Evolutionary conservation across 2,888 invertebrate genomes (phyloP), one percentile per base, ranked within the genome.

Genomic region (Idaea straminata): DNA sequence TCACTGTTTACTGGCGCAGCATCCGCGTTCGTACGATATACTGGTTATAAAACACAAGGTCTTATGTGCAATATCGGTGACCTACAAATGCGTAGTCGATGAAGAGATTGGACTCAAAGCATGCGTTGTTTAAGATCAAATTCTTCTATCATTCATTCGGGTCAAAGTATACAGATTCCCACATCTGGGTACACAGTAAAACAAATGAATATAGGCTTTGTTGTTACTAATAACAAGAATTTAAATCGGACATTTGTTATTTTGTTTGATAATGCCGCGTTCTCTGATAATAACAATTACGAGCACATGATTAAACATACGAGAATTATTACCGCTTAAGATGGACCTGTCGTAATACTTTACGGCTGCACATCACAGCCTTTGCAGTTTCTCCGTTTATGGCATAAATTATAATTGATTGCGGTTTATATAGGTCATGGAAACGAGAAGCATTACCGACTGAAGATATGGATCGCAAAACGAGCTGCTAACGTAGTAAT

Each of bases 211-310:
- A 76, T 82, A 77, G 77, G 75, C 84, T 83, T 83, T 89, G 78
- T 79, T 76, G 69, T 74, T n/a, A 68, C 70, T 72, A 69, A 76
- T 65, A 61, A 74, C 80, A 86, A 83, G 83, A 77, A 76, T 75
- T 82, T 76, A 79, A 83, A 79, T 86, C 77, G 80, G 73, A 72
- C 75, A 73, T 79, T 74, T 74, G 69, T 68, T 65, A 69, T 76
- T 79, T 74, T 76, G 84, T 90, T 91, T 91, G 86, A 89, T 84
- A 83, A 74, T 67, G 76, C 89, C 91, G 89, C 88, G 67, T 66
- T 73, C 72, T 73, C 76, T 83, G 88, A 90, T 90, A 90, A 89
- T 82, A 77, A 70, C 73, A 68, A 74, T 68, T 63, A 80, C 74
- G 80, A 76, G 76, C 79, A n/a, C n/a, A n/a, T n/a, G n/a, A n/a